Evolutionary conservation across 2,113 vertebrate genomes (phyloP).

Genomic region (Pitta sordida): DNA sequence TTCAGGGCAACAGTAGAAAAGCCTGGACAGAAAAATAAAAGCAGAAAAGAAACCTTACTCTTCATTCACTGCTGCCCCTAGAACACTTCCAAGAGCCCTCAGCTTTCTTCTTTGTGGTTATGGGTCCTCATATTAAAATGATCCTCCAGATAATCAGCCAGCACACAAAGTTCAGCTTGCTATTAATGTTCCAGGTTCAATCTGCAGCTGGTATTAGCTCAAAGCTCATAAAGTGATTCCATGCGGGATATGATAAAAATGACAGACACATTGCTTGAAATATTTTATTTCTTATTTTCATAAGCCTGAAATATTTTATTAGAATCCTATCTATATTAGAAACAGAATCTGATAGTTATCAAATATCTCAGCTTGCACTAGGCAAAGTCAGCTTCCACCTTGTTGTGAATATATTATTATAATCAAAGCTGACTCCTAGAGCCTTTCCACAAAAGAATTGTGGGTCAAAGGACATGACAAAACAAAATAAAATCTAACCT

Average conservation of each 20-base stretch:
- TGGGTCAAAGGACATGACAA: accelerated
- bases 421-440: neutral
- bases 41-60: neutral
- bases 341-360: neutral
- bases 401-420: neutral
- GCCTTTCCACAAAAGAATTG: neutral
- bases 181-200: neutral
- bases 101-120: neutral
- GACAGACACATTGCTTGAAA: neutral
- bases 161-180: neutral
- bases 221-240: neutral
- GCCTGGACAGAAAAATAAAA: neutral
- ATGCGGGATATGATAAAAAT: neutral
- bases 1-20: neutral
- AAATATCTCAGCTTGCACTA: neutral
- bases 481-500: neutral
- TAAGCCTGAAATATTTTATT: conserved; percentile 19
- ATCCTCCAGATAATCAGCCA: neutral
- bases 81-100: neutral
- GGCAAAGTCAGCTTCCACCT: neutral
- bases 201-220: neutral
- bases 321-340: neutral
- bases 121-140: neutral
- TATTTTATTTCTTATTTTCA: neutral
- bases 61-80: neutral